Evolutionary conservation across 37 sponge, comb jelly and placozoan genomes (phyloP), one percentile per base, ranked within the genome.

Genomic region (Diacarnus erythraeanus): DNA sequence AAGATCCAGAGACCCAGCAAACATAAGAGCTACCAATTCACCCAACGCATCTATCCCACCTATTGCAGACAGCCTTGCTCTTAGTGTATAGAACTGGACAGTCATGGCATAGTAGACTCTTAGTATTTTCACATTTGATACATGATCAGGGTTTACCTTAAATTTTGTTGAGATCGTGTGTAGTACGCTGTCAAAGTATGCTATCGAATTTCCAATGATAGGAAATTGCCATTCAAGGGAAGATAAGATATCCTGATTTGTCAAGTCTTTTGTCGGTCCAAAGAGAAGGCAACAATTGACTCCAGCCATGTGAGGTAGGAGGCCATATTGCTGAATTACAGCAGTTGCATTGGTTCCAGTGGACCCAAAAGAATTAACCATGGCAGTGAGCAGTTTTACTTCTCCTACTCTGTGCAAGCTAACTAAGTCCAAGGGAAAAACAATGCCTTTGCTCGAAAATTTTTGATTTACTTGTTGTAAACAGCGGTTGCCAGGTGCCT

Each of bases 281-380:
- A 86, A 31, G 17, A 86, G 70, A 39, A 86, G 44, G 26, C 74
- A 42, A 10, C 72, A 60, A 38, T 72, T 26, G 9, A 51, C 67
- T 22, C 56, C 23, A 9, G 56, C 73, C 74, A 86, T 41, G 58
- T 73, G 51, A 27, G 86, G 86, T 1, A 86, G 74, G 2, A 9
- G 43, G 22, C 42, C 22, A 37, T 39, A 72, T 67, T 78, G 80
- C 74, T 79, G 73, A 15, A 86, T 39, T 1, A 86, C 23, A 12
- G 79, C 75, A 36, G 42, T 73, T 9, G 67, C 79, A 27, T 59
- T 72, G 21, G 86, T 42, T n/a, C 86, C 86, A 1, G 79, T 79
- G 42, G 78, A 71, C 63, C 86, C 79, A 26, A 86, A 73, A 5
- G 74, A 60, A 38, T 60, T 86, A 41, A 86, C 79, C 2, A 64